A percentile compares a stretch with the other conserved stretches of the same genome.
Conservation (phyloP, 2,113 vertebrate species). For the Ptilonorhynchus violaceus region DNA sequence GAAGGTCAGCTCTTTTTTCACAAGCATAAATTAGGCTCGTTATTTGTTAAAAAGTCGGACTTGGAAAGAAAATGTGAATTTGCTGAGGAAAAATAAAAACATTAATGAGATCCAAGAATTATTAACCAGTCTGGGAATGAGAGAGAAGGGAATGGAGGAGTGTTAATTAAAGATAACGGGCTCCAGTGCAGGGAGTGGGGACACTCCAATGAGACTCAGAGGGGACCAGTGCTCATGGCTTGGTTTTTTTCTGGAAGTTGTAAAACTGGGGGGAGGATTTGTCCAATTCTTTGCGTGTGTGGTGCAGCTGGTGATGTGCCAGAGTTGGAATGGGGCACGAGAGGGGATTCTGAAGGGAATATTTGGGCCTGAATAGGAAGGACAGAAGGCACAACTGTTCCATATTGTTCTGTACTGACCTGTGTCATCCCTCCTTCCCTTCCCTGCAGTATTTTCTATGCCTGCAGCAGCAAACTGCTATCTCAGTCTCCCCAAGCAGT, state of each 20-base stretch:
- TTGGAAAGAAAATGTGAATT: neutral
- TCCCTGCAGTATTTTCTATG: neutral
- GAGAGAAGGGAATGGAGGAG: neutral
- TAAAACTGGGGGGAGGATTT: neutral
- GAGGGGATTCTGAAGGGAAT: neutral
- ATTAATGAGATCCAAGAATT: constrained; percentile 28
- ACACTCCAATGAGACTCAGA: neutral
- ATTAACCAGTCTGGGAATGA: neutral
- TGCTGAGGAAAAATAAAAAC: neutral
- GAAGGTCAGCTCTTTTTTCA: neutral
- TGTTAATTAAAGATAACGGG: neutral
- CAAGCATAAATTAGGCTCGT: neutral
- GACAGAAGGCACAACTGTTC: neutral
- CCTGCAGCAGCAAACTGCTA: neutral
- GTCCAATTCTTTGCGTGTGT: rapidly evolving
- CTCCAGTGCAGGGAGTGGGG: neutral
- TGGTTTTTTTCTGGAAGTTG: neutral
- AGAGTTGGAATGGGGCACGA: neutral
- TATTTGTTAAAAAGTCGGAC: neutral
- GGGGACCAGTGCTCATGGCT: neutral
- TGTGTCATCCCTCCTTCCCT: neutral
- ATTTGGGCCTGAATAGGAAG: neutral
- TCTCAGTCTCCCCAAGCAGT: neutral
- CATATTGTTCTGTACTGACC: neutral
- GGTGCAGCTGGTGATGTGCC: neutral